Base-by-base conservation (phyloP, 2,797 vertebrate species). In the Sparidentex hasta region DNA sequence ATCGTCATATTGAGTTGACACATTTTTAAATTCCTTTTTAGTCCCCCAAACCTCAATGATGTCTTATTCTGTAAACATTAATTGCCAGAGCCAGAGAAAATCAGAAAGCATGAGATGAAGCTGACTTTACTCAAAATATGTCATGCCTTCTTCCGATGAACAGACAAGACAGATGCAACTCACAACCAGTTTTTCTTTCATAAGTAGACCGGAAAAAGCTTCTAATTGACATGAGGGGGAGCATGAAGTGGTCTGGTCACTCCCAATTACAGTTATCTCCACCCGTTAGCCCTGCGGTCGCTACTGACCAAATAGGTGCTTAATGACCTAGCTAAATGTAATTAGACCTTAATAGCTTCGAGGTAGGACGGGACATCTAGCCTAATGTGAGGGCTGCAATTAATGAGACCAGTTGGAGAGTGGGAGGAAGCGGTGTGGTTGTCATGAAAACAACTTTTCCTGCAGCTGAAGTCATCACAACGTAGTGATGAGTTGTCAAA, bases 271-370 rank as follows among this genome's bases (percentile, higher is more conserved):
- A 50, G 67, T 86, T 64, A 78, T 84, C 65, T 56, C 65, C 76
- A 59, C 51, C 75, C 62, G 9, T 67, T 67, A 5, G 62, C 80
- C 76, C 72, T 23, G 68, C 51, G 16, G 61, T 46, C 23, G 5
- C 76, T 41, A 3, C 76, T 76, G 78, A 82, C 83, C 87, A 83
- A 41, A 64, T 69, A 78, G 67, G 81, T 73, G 76, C 78, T 71
- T 88, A 93, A 92, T 88, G 86, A 90, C 78, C 80, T 87, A 25
- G 63, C 80, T 78, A 80, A 83, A 89, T 90, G 81, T 88, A 86
- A 86, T 87, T 86, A 55, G 65, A 55, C 65, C 65, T 46, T 78
- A 82, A 80, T 78, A 11, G 82, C 83, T 81, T 29, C 0, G 71
- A 73, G 86, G 67, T 82, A 78, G 77, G 66, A 71, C 14, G 18